Percentiles rank a stretch among this genome's conserved stretches.
phyloP scores from a whole-genome alignment of 1,140 invertebrate genomes.

The Hylaeus volcanicus region DNA sequence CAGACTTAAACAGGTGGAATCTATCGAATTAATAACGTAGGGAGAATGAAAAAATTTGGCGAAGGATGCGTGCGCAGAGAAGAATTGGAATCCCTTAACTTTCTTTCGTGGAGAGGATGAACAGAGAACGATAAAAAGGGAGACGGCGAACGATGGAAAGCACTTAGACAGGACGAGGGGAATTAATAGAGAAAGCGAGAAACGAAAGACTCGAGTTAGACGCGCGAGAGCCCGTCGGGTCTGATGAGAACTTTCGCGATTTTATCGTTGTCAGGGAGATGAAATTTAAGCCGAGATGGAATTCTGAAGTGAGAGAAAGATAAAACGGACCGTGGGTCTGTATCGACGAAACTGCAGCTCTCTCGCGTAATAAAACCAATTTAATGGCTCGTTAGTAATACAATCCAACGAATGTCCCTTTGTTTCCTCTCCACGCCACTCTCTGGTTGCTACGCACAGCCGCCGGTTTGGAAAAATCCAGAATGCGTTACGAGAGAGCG shows the following conservation, averaged over 20 bases:
- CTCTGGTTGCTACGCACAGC: no score
- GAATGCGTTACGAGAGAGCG: no score
- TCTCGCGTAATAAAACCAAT: not conserved
- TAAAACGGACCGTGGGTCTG: not conserved
- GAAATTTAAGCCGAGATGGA: not conserved
- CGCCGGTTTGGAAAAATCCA: no score
- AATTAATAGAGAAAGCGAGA: slow-evolving; percentile 31
- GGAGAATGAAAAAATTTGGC: not conserved
- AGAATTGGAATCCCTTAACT: no score
- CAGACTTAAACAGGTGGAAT: no score
- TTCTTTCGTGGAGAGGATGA: not conserved
- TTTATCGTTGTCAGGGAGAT: not conserved
- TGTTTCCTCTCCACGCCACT: no score
- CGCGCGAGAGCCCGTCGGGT: not conserved
- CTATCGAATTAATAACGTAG: no score
- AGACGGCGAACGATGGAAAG: slow-evolving; percentile 12
- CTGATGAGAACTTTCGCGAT: slow-evolving; percentile 11
- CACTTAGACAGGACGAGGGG: slow-evolving; percentile 19
- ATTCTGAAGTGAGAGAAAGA: not conserved
- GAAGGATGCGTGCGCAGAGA: not conserved
- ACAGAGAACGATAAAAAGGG: not conserved
- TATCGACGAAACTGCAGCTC: not conserved
- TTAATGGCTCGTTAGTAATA: not conserved
- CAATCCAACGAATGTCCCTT: no score
- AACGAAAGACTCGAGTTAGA: slow-evolving; percentile 27